phyloP scores from a whole-genome alignment of 2,113 vertebrate species.

The Hippocampus mohnikei region DNA sequence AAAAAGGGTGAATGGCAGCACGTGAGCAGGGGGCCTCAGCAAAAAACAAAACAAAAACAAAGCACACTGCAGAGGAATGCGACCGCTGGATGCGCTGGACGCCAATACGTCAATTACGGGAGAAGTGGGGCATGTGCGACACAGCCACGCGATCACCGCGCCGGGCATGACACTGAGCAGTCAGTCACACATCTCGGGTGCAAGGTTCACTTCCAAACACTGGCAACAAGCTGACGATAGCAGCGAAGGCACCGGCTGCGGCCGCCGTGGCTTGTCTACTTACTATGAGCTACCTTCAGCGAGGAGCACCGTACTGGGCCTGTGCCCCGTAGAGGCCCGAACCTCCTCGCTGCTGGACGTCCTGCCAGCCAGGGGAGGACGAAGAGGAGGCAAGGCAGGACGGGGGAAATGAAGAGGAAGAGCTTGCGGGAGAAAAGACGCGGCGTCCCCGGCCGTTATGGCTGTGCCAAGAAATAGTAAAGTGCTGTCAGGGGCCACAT shows the following conservation, averaged over 20 bases:
- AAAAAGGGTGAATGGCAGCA: conserved; percentile 50
- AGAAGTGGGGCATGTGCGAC: conserved; percentile 21
- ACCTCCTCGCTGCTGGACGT: conserved; percentile 60
- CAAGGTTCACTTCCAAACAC: conserved; percentile 57
- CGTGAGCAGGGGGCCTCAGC: conserved; percentile 38
- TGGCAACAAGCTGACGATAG: conserved; percentile 33
- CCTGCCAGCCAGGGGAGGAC: conserved; percentile 52
- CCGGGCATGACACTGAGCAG: conserved; percentile 29
- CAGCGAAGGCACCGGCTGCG: conserved; percentile 47
- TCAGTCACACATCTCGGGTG: conserved; percentile 41
- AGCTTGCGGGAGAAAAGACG: conserved; percentile 63
- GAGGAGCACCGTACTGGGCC: conserved; percentile 69
- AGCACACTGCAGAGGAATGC: conserved; percentile 44
- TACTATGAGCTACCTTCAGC: conserved; percentile 76
- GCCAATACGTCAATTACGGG: conserved; percentile 35
- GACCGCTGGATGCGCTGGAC: conserved; percentile 43
- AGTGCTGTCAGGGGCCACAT: conserved; percentile 55
- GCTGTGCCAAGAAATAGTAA: conserved; percentile 58
- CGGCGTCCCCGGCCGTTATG: conserved; percentile 57
- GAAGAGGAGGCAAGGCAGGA: conserved; percentile 41
- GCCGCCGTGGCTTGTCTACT: conserved; percentile 55
- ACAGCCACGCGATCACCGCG: conserved; percentile 67
- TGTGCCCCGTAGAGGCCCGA: conserved; percentile 69
- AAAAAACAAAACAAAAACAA: conserved; percentile 28
- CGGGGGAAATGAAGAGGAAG: conserved; percentile 57